These are phyloP conservation scores for Octodon degus DNA, from an alignment of 2,113 vertebrate genomes.

Conservation along the genomic window DNA sequence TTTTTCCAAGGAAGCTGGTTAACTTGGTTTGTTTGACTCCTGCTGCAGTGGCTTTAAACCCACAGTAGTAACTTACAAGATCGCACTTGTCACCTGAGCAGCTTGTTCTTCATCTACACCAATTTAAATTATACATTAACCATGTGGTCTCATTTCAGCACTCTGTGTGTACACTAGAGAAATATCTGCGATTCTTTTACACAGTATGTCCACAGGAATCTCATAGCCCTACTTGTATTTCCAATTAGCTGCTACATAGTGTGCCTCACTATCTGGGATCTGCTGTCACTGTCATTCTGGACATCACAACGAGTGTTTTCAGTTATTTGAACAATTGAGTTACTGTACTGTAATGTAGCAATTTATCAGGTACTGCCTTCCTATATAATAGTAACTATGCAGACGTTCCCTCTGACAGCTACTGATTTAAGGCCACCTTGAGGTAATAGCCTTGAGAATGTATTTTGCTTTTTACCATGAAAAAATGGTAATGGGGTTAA, in stretches of 20 bases:
- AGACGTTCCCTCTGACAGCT: slow-evolving; percentile 95
- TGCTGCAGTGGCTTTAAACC: slow-evolving; percentile 97
- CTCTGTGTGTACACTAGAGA: slow-evolving; percentile 99
- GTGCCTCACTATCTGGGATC: slow-evolving; percentile 97
- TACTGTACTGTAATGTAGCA: slow-evolving; percentile 93
- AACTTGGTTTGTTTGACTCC: slow-evolving; percentile 99
- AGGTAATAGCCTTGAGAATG: slow-evolving; percentile 92
- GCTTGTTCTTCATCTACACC: slow-evolving; percentile 95
- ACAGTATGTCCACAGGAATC: slow-evolving; percentile 99
- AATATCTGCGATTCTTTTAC: slow-evolving; percentile 97
- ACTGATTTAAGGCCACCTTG: slow-evolving; percentile 96
- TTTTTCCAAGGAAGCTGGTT: slow-evolving; percentile 98
- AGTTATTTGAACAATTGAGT: slow-evolving; percentile 96
- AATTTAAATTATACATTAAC: slow-evolving; percentile 99
- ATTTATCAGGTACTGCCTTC: slow-evolving; percentile 97
- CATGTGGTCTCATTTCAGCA: slow-evolving; percentile 98
- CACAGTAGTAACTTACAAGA: slow-evolving; percentile 97
- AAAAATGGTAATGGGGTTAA: background rate
- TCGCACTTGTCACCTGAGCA: slow-evolving; percentile 98
- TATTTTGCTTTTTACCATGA: background rate
- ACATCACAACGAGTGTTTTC: slow-evolving; percentile 98
- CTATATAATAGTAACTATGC: slow-evolving; percentile 95
- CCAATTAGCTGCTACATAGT: slow-evolving; percentile 98
- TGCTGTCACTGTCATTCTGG: slow-evolving; percentile 98
- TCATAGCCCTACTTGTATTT: slow-evolving; percentile 99